phyloP scores from a whole-genome alignment of 1,140 invertebrate genomes.

The Bombyx mandarina region DNA sequence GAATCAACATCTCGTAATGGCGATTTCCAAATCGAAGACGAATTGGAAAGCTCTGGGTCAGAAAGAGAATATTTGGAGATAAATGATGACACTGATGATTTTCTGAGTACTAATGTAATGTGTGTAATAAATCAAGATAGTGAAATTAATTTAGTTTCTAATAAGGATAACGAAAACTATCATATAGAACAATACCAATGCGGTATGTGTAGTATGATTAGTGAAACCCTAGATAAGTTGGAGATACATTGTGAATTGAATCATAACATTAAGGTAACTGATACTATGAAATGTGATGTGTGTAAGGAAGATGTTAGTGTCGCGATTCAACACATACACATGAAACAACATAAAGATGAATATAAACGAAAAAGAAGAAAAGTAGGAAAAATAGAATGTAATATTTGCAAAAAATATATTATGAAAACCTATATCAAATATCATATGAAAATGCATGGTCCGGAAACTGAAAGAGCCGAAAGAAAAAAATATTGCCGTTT shows the following conservation, averaged over 20 bases:
- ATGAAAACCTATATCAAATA: slow-evolving; percentile 18
- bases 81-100: not conserved
- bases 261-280: slow-evolving; percentile 1
- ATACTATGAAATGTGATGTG: slow-evolving; percentile 9
- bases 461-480: slow-evolving; percentile 11
- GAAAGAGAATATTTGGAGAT: slow-evolving; percentile 6
- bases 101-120: too few species aligned
- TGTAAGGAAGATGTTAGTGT: slow-evolving; percentile 7
- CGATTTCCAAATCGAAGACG: too few species aligned
- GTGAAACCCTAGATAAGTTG: slow-evolving; percentile 1
- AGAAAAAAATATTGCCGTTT: slow-evolving; percentile 5
- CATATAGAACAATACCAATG: not conserved
- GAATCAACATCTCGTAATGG: too few species aligned
- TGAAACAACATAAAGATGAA: slow-evolving; percentile 13
- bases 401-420: slow-evolving; percentile 14
- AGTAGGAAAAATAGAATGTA: slow-evolving; percentile 13
- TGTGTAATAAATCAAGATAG: too few species aligned
- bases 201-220: not conserved
- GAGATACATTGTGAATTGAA: slow-evolving; percentile 5
- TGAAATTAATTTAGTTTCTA: not conserved
- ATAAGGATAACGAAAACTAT: slow-evolving; percentile 6
- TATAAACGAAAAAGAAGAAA: slow-evolving; percentile 10
- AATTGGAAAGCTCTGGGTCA: not conserved
- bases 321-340: slow-evolving; percentile 6
- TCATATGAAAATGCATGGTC: slow-evolving; percentile 18